These are phyloP conservation scores for Drosophila borborema DNA, from an alignment of 2,888 invertebrate species.

Conservation along the genomic window DNA sequence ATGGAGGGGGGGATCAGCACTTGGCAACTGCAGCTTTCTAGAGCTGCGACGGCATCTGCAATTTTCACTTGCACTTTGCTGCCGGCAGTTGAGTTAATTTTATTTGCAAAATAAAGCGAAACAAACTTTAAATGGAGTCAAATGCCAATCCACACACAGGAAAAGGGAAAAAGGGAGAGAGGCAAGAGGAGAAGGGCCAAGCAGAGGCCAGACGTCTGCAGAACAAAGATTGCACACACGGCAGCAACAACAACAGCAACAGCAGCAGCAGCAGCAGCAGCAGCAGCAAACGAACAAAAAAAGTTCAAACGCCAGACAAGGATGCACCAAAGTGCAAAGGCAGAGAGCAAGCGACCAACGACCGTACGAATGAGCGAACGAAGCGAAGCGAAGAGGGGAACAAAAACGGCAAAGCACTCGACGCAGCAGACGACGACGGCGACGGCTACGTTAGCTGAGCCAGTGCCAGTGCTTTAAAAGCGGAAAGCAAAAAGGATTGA, in stretches of 20 bases:
- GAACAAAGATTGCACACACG: constrained; percentile 78
- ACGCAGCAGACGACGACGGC: constrained; percentile 56
- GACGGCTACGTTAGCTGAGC: constrained; percentile 26
- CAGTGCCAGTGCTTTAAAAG: constrained; percentile 64
- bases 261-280: constrained; percentile 40
- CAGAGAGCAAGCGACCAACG: constrained; percentile 65
- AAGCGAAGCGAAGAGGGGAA: constrained; percentile 11
- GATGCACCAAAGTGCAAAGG: constrained; percentile 81
- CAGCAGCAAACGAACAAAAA: constrained; percentile 61
- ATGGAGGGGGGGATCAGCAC: constrained; percentile 24
- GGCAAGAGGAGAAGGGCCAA: constrained; percentile 4
- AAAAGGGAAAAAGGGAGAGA: background rate
- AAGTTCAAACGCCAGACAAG: constrained; percentile 81
- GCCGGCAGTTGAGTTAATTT: constrained; percentile 75
- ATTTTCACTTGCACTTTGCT: constrained; percentile 76
- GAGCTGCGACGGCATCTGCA: constrained; percentile 50
- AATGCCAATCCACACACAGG: constrained; percentile 72
- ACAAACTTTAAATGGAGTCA: constrained; percentile 81
- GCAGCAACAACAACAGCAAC: constrained; percentile 39
- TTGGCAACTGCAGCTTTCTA: constrained; percentile 66
- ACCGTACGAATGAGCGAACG: constrained; percentile 29
- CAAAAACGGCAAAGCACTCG: constrained; percentile 59
- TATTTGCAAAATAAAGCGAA: constrained; percentile 82
- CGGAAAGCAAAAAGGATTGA: constrained; percentile 80
- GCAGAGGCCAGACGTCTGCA: constrained; percentile 75